Percentiles rank a stretch among this genome's conserved stretches.
These are phyloP conservation scores for Eremobia ochroleuca DNA, from an alignment of 2,888 invertebrate species.

Conservation along the genomic window DNA sequence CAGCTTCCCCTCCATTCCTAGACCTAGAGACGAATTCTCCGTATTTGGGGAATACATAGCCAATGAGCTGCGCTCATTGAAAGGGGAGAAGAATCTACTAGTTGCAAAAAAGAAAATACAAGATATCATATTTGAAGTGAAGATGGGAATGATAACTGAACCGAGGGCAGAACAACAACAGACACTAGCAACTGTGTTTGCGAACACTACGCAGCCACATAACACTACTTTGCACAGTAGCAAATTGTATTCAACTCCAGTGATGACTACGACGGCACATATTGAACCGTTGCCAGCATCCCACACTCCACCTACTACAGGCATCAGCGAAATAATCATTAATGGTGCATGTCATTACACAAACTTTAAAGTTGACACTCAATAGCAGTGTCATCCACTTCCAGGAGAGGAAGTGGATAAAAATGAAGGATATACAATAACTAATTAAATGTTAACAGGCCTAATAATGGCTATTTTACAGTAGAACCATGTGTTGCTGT, in stretches of 20 bases:
- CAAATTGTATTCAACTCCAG: constrained; percentile 81
- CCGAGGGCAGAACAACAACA: constrained; percentile 76
- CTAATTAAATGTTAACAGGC: constrained; percentile 52
- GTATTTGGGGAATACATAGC: constrained; percentile 92
- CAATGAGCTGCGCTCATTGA: constrained; percentile 90
- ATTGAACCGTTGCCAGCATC: constrained; percentile 80
- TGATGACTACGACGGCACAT: constrained; percentile 79
- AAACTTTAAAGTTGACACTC: constrained; percentile 86
- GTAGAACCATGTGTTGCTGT: neutral
- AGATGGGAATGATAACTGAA: constrained; percentile 90
- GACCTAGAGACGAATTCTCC: constrained; percentile 89
- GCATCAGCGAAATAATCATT: constrained; percentile 86
- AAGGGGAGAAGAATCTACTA: constrained; percentile 90
- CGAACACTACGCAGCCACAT: constrained; percentile 72
- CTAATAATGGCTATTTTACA: neutral
- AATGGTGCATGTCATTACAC: constrained; percentile 85
- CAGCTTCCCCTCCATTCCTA: constrained; percentile 68
- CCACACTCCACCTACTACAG: constrained; percentile 80
- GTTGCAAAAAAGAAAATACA: constrained; percentile 92
- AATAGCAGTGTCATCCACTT: constrained; percentile 87
- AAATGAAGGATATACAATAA: constrained; percentile 73
- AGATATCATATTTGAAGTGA: constrained; percentile 91
- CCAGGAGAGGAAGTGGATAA: constrained; percentile 83
- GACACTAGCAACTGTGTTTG: constrained; percentile 77
- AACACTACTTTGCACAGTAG: constrained; percentile 77